phyloP scores from a whole-genome alignment of 2,797 vertebrate species.

The Phalloptychus januarius region DNA sequence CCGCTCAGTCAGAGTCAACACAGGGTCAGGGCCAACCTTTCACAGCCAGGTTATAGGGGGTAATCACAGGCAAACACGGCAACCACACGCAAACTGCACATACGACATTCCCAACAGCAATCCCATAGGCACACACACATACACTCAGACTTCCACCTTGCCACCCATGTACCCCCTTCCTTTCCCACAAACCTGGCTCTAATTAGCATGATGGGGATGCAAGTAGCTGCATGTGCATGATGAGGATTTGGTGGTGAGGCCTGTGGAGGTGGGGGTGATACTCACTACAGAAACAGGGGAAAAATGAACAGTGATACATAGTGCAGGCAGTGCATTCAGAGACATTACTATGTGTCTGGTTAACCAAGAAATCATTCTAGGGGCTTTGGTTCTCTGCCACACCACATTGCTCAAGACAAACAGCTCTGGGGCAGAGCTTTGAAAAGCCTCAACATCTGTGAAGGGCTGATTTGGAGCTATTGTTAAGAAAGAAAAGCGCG shows the following conservation, averaged over 20 bases:
- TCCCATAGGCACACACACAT: constrained; percentile 25
- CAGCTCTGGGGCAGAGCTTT: constrained; percentile 56
- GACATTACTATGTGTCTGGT: constrained; percentile 70
- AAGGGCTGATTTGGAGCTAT: constrained; percentile 33
- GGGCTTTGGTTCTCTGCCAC: constrained; percentile 67
- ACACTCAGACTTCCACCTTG: constrained; percentile 25
- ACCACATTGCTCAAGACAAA: constrained; percentile 73
- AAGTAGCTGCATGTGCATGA: constrained; percentile 75
- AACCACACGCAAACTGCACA: constrained; percentile 82
- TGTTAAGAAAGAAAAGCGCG: constrained; percentile 47
- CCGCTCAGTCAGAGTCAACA: constrained; percentile 71
- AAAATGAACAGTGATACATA: constrained; percentile 61
- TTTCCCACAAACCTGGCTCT: constrained; percentile 81
- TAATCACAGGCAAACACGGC: constrained; percentile 84
- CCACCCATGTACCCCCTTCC: constrained; percentile 42
- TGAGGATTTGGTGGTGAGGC: constrained; percentile 47
- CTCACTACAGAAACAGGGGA: constrained; percentile 59
- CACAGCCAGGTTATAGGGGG: constrained; percentile 82
- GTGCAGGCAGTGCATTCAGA: constrained; percentile 56
- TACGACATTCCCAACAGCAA: constrained; percentile 39
- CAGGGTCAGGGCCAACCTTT: constrained; percentile 82
- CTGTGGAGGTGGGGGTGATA: constrained; percentile 44
- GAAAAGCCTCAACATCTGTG: constrained; percentile 40
- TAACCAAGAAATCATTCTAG: constrained; percentile 71
- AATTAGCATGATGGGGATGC: constrained; percentile 81